Evolutionary conservation across 2,888 invertebrate species (phyloP), one percentile per base, ranked within the genome.

Genomic region (Litoditis marina): DNA sequence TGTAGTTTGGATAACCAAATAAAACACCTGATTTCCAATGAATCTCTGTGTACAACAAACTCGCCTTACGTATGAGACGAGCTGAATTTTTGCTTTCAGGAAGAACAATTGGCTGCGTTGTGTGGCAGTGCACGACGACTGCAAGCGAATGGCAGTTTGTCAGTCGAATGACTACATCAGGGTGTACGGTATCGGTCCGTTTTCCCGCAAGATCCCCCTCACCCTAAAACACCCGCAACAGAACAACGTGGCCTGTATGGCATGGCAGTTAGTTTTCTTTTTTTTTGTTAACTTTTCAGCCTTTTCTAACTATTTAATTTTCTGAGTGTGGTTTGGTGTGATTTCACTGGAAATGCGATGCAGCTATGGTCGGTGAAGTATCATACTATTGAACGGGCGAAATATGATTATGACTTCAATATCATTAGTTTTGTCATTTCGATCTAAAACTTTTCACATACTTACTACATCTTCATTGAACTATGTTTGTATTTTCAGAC

Each of bases 221-320:
- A 60, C 60, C 30, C 28, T 60, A 22, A 60, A 60, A 60, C 60
- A 60, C 44, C 51, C 51, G 3, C 22, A 42, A 27, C 60, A 60
- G 22, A 19, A 52, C 28, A 52, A 60, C 49, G 60, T 60, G 11
- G n/a, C 42, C 5, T 22, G 44, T n/a, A 60, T 60, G 44, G 51
- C 51, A 6, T 60, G 60, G 60, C 47, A 60, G 60, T 60, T 22
- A 51, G 53, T 42, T 28, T 46, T 47, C 8, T 5, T 3, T 22
- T 44, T 3, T 22, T 6, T 44, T 8, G 5, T 3, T 6, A 44
- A 4, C 25, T 44, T 22, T 5, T 44, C 6, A 22, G 44, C 25
- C 5, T 44, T 39, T 8, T 44, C 44, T n/a, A n/a, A n/a, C n/a
- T n/a, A n/a, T n/a, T n/a, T n/a, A n/a, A n/a, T n/a, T n/a, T n/a